Conservation (phyloP, 2,797 vertebrate genomes). For the Gallinago nigripennis region DNA sequence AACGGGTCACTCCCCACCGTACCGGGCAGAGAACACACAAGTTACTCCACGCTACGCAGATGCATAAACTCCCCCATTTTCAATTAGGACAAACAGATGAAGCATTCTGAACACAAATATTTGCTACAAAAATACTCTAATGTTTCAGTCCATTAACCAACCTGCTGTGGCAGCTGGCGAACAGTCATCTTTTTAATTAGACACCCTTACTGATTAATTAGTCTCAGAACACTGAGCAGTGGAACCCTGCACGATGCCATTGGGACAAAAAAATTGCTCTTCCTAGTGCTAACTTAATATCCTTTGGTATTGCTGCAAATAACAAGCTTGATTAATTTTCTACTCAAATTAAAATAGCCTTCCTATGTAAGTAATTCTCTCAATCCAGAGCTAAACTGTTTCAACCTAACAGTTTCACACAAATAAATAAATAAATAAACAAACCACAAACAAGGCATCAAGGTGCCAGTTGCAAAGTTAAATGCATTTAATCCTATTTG, state of each 20-base stretch:
- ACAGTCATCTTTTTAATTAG: slow-evolving; percentile 75
- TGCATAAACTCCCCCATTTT: neutral
- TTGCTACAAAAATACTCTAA: slow-evolving; percentile 19
- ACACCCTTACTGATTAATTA: slow-evolving; percentile 75
- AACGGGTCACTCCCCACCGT: fast-evolving
- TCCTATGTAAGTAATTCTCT: neutral
- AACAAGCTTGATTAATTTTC: slow-evolving; percentile 38
- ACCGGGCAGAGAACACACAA: neutral
- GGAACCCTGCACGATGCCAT: slow-evolving; percentile 9
- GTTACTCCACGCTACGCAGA: neutral
- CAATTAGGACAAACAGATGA: neutral
- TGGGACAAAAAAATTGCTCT: slow-evolving; percentile 41
- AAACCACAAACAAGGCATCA: neutral
- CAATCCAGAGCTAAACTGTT: neutral
- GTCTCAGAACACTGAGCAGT: slow-evolving; percentile 65
- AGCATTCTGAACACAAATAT: slow-evolving; percentile 30
- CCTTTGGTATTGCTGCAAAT: neutral
- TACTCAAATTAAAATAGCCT: neutral
- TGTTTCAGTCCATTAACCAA: slow-evolving; percentile 53
- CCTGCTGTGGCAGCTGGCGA: slow-evolving; percentile 66
- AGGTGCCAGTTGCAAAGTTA: neutral
- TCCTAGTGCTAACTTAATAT: neutral
- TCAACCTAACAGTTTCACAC: neutral
- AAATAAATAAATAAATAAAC: neutral
- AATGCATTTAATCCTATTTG: neutral